phyloP scores from a whole-genome alignment of 2,888 invertebrate genomes.

The Athetis lepigone region DNA sequence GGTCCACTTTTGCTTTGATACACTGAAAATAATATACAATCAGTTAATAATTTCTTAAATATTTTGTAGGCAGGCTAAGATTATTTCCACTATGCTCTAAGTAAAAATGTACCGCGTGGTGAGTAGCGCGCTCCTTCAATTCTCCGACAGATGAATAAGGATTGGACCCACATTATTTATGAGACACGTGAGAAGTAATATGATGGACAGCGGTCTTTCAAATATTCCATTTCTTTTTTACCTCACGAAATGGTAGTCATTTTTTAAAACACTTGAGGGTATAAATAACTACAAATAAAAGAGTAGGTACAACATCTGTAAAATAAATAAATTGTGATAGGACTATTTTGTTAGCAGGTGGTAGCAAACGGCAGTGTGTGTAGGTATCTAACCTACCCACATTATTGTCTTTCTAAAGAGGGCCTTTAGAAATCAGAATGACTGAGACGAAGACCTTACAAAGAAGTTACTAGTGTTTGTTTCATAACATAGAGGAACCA shows the following conservation, averaged over 20 bases:
- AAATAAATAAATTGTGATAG: conserved; percentile 17
- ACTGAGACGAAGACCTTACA: background rate
- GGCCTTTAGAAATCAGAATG: too few species aligned
- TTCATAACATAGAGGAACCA: background rate
- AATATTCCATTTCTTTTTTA: background rate
- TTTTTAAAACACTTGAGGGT: conserved; percentile 17
- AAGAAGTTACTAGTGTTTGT: background rate
- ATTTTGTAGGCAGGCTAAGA: conserved; percentile 16
- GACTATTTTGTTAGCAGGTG: conserved; percentile 1
- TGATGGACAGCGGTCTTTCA: conserved; percentile 1
- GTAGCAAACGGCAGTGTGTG: background rate
- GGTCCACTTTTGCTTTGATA: conserved; percentile 86
- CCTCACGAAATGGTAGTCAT: conserved; percentile 15
- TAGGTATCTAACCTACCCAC: too few species aligned
- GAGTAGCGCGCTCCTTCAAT: conserved; percentile 30
- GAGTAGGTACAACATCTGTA: background rate
- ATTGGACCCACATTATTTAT: conserved; percentile 21
- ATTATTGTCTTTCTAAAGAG: background rate
- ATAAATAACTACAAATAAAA: conserved; percentile 12
- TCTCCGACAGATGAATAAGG: conserved; percentile 2
- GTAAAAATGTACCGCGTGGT: conserved; percentile 60
- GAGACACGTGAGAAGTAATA: conserved; percentile 1
- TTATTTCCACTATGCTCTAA: conserved; percentile 49
- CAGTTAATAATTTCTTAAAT: conserved; percentile 64
- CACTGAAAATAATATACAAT: conserved; percentile 86